Conservation (phyloP, 2,888 invertebrate species). For the Drosophila mayaguana region DNA sequence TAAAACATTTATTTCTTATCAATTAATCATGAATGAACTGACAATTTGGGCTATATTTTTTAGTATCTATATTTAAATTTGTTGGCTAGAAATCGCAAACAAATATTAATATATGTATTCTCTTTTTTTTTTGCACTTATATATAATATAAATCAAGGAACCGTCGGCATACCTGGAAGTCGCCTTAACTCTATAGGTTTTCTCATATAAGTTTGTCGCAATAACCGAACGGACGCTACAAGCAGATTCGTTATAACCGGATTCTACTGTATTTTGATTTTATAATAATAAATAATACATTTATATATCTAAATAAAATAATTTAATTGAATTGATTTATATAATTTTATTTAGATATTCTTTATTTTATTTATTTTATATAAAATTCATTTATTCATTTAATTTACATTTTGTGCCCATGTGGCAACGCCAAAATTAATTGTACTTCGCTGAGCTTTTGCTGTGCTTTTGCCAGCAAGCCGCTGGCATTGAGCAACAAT, state of each 20-base stretch:
- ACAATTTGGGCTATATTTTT: background rate
- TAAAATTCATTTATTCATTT: background rate
- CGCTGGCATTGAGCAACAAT: constrained; percentile 44
- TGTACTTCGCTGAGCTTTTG: constrained; percentile 35
- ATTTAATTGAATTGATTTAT: background rate
- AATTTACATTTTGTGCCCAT: background rate
- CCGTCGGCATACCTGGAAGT: no score
- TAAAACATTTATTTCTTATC: background rate
- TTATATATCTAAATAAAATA: no score
- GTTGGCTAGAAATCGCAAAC: background rate
- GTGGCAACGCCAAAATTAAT: constrained; percentile 59
- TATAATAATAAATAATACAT: no score
- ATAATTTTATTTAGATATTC: background rate
- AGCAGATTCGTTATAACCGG: no score
- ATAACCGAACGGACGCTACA: no score
- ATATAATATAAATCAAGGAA: no score
- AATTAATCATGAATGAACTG: background rate
- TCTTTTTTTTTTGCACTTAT: no score
- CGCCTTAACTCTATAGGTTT: no score
- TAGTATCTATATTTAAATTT: background rate
- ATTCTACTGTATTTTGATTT: no score
- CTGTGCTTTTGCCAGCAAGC: background rate
- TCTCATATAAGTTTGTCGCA: no score
- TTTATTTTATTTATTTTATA: background rate
- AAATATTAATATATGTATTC: background rate